Conservation (phyloP, 2,113 vertebrate species). For the Rhombomys opimus region DNA sequence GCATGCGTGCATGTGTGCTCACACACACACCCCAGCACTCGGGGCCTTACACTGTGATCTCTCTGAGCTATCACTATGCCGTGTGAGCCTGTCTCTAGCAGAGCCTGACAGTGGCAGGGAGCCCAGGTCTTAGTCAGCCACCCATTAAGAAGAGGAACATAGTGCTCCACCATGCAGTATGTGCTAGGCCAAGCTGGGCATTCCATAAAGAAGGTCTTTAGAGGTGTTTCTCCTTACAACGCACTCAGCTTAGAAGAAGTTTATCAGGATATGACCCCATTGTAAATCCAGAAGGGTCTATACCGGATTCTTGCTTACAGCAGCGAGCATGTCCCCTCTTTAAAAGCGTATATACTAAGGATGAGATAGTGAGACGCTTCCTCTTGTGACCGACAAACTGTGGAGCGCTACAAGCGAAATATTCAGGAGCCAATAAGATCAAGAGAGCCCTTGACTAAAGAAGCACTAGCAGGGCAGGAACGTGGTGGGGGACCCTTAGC, state of each 20-base stretch:
- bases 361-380: background rate
- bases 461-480: background rate
- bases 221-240: background rate
- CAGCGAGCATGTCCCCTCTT: background rate
- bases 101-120: background rate
- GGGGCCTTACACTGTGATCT: background rate
- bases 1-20: too few relatives aligned
- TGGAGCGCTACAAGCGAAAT: background rate
- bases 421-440: background rate
- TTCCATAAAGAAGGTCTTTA: background rate
- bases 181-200: background rate
- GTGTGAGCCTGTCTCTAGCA: background rate
- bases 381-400: background rate
- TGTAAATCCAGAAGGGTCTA: background rate
- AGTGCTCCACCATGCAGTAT: background rate
- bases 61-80: background rate
- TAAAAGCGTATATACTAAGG: background rate
- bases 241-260: background rate
- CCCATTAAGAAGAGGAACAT: background rate
- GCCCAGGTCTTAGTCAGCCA: background rate
- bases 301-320: background rate
- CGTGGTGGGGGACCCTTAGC: background rate
- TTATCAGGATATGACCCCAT: background rate
- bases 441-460: background rate
- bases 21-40: background rate